Percentiles rank a stretch among this genome's conserved stretches.
phyloP scores from a whole-genome alignment of 2,888 invertebrate genomes.

The Pimpla rufipes region DNA sequence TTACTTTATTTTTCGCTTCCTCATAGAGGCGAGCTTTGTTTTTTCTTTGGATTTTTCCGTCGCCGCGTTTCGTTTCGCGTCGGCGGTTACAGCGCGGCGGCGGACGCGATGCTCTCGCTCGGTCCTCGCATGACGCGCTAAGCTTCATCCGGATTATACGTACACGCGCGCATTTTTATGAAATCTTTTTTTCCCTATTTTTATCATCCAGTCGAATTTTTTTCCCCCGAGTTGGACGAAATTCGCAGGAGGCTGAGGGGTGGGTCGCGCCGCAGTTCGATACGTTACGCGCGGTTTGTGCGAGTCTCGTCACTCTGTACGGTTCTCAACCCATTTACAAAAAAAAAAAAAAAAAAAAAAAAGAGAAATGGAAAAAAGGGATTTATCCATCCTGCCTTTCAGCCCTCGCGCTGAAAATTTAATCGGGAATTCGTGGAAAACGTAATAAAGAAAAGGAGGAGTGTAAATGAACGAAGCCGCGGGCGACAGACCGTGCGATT shows the following conservation, averaged over 20 bases:
- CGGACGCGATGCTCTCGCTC: constrained; percentile 56
- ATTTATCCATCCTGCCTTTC: constrained; percentile 28
- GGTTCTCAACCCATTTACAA: constrained; percentile 59
- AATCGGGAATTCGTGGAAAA: constrained; percentile 40
- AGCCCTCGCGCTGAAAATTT: constrained; percentile 37
- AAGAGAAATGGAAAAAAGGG: constrained; percentile 6
- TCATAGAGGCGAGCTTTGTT: no score
- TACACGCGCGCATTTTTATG: constrained; percentile 79
- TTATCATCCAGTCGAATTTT: constrained; percentile 72
- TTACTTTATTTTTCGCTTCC: neutral
- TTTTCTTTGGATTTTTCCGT: constrained; percentile 69
- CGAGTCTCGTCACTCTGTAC: constrained; percentile 67
- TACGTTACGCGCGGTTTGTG: constrained; percentile 65
- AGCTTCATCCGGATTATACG: constrained; percentile 84
- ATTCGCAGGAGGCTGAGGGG: constrained; percentile 60
- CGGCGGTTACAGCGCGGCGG: constrained; percentile 47
- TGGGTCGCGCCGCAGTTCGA: constrained; percentile 72
- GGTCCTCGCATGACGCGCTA: constrained; percentile 78
- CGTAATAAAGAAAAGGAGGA: neutral
- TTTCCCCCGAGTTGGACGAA: constrained; percentile 73
- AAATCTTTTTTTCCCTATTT: constrained; percentile 74
- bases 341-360: constrained; percentile 37
- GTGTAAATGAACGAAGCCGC: neutral
- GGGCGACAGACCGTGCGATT: constrained; percentile 2
- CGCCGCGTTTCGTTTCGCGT: constrained; percentile 42